Percentiles rank a stretch among this genome's conserved stretches.
These are phyloP conservation scores for Silurus aristotelis DNA, from an alignment of 2,797 vertebrate species.

Conservation along the genomic window DNA sequence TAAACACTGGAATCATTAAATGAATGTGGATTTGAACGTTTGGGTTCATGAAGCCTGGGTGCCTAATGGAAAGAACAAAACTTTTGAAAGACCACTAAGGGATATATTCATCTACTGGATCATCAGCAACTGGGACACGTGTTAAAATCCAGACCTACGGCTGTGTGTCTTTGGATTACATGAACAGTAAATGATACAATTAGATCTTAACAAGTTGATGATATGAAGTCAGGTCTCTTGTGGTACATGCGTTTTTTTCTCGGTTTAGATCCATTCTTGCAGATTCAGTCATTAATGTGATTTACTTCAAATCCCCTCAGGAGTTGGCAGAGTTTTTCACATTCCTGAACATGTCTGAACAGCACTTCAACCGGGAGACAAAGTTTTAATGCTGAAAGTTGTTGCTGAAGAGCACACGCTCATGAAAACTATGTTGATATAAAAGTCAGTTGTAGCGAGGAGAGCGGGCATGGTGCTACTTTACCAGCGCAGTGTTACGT, in stretches of 20 bases:
- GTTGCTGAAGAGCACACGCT: constrained; percentile 27
- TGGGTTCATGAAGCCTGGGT: too few species aligned
- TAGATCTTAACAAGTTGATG: neutral
- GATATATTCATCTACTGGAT: too few species aligned
- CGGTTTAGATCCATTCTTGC: constrained; percentile 1
- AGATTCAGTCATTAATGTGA: constrained; percentile 53
- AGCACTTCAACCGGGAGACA: constrained; percentile 40
- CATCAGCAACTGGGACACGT: too few species aligned
- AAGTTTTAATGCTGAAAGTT: fast-evolving
- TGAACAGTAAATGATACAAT: neutral
- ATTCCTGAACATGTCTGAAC: constrained; percentile 44
- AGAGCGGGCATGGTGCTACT: too few species aligned
- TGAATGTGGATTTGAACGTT: too few species aligned
- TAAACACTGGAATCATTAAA: too few species aligned
- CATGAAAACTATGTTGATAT: constrained; percentile 29
- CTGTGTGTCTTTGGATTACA: neutral
- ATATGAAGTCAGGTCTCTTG: constrained; percentile 36
- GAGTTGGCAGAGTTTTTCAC: constrained; percentile 46
- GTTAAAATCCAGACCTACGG: neutral
- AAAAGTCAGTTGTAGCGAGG: neutral
- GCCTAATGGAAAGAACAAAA: too few species aligned
- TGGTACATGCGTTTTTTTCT: constrained; percentile 11
- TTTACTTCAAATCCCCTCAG: constrained; percentile 48
- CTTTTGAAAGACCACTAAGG: too few species aligned
- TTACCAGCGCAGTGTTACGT: too few species aligned